Base-by-base conservation (phyloP, 2,888 invertebrate species). In the Erebia epiphron region DNA sequence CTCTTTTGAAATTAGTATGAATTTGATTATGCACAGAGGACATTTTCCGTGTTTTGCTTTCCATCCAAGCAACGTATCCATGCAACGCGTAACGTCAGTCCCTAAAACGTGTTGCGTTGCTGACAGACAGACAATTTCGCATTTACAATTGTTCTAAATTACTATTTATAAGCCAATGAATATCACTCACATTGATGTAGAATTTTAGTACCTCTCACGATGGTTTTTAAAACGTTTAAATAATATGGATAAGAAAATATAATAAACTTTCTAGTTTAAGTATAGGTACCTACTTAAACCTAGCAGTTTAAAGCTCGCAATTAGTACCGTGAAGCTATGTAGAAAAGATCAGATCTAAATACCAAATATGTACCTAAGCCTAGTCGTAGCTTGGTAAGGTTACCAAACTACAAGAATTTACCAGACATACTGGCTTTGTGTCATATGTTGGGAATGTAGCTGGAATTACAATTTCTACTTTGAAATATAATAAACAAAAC, bases 241-340 rank as follows among this genome's bases (percentile, higher is more conserved):
- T 26, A 26, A 26, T 26, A 35, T 35, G 35, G 35, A 35, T 35
- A 62, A 62, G 62, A 50, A 35, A 35, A 7, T 35, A 5, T 35
- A 35, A 52, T 13, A 35, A 16, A 64, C 49, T 52, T 41, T 41
- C 52, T n/a, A 50, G 50, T 50, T 7, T 52, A 16, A 9, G 26
- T 26, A 26, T 26, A 26, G 26, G 26, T 26, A 35, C 35, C 35
- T 35, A 16, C 16, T 52, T 18, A 46, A 57, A 16, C 13, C 57
- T 46, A 21, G 66, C 46, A 46, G 66, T 57, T 57, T 58, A 58
- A 26, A 67, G 43, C 49, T 26, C 49, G 70, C 70, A 74, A 74
- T 72, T 72, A 74, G 68, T 71, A 72, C 61, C 67, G 49, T 70
- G 64, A 68, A 50, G 71, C 65, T 57, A 72, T 72, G 62, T 65